Evolutionary conservation across 2,113 vertebrate genomes (phyloP), one percentile per base, ranked within the genome.

Genomic region (Carassius gibelio): DNA sequence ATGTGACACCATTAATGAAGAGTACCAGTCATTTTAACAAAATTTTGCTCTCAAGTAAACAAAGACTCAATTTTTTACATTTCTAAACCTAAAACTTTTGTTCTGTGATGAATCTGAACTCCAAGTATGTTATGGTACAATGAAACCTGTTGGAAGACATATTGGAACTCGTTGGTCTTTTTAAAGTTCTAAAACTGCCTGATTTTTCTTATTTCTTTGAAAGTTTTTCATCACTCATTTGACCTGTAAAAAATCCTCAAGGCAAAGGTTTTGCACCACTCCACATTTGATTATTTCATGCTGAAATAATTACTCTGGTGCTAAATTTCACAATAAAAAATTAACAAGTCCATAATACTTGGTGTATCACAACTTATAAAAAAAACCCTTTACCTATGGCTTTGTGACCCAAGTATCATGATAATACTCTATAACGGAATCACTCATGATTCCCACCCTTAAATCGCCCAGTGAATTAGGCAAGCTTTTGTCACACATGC

Each of bases 401-500:
- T 30, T 81, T 36, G 61, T 81, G 78, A 80, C 78, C 59, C 78
- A 50, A 81, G 38, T 52, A 81, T 59, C 57, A 23, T n/a, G 21
- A 72, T 57, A 59, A 72, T 83, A 72, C 59, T 83, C 50, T 42
- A 82, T 8, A 26, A 19, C 13, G 7, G 68, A 21, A 83, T 83
- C 66, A 38, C 50, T 72, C 50, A n/a, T 68, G 4, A 72, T 72
- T 83, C 66, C 68, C 81, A 83, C 50, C 81, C 81, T 83, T 83
- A 57, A 83, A 57, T 83, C 68, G 68, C 21, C 81, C 50, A 72
- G 19, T 42, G 81, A 83, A 74, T 59, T 83, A 83, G 21, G 66
- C 68, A 11, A 72, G n/a, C n/a, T 88, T 80, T 68, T 81, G 75
- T 59, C 81, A 48, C n/a, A 69, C 75, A 80, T 64, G 69, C 68